A percentile compares a stretch with the other conserved stretches of the same genome.
Conservation (phyloP, 2,113 vertebrate genomes). For the Lophius piscatorius region DNA sequence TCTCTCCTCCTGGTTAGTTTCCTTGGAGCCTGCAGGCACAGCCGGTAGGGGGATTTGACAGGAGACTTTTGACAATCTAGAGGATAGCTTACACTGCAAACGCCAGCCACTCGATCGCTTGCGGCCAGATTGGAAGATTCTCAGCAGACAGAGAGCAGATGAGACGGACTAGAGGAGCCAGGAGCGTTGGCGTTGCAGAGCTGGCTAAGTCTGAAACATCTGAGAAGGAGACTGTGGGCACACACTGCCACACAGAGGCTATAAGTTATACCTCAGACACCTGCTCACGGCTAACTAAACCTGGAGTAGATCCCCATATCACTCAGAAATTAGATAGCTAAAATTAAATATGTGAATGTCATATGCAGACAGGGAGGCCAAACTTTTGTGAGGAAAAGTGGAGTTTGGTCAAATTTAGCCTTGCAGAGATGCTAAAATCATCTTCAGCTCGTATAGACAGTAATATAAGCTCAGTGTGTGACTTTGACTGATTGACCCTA, state of each 20-base stretch:
- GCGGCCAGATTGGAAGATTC: conserved; percentile 70
- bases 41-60: conserved; percentile 66
- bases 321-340: not conserved
- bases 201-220: conserved; percentile 26
- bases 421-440: conserved; percentile 18
- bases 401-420: conserved; percentile 10
- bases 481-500: conserved; percentile 32
- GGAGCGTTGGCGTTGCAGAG: conserved; percentile 52
- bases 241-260: conserved; percentile 65
- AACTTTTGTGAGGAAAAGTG: not conserved
- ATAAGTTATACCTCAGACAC: conserved; percentile 9
- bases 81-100: conserved; percentile 67
- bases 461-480: conserved; percentile 17
- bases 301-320: not conserved
- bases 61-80: conserved; percentile 74
- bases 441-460: conserved; percentile 23
- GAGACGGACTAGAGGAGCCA: conserved; percentile 59
- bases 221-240: conserved; percentile 16
- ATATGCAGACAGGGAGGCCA: not conserved
- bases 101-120: conserved; percentile 56
- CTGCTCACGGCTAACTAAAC: not conserved
- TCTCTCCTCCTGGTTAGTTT: conserved; percentile 67
- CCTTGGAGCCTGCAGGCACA: conserved; percentile 60
- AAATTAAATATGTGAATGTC: not conserved
- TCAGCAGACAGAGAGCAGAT: conserved; percentile 66